These are phyloP conservation scores for Ammodytes dubius DNA, from an alignment of 2,113 vertebrate genomes.

Conservation along the genomic window DNA sequence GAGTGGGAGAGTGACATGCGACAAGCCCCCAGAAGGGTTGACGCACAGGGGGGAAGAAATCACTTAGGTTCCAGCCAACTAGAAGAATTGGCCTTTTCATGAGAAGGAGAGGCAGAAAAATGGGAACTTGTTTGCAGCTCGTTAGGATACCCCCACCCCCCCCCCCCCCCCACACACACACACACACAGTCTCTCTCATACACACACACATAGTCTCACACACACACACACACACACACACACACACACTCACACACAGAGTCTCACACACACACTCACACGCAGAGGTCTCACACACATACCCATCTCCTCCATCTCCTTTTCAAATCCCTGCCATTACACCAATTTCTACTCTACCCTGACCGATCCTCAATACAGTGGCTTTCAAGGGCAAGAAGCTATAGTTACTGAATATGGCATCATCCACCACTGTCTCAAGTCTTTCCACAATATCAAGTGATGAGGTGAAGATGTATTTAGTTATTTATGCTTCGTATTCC, in stretches of 20 bases:
- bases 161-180: neutral
- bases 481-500: too few relatives aligned
- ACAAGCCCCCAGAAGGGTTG: slow-evolving; percentile 42
- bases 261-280: too few relatives aligned
- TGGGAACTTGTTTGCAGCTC: slow-evolving; percentile 24
- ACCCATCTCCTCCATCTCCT: neutral
- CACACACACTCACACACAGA: too few relatives aligned
- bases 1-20: slow-evolving; percentile 54
- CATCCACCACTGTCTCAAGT: too few relatives aligned
- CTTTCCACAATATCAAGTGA: too few relatives aligned
- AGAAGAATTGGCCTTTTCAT: slow-evolving; percentile 70
- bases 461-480: too few relatives aligned
- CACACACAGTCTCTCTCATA: too few relatives aligned
- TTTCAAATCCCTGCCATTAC: slow-evolving; percentile 27
- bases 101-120: slow-evolving; percentile 17
- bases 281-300: too few relatives aligned
- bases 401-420: too few relatives aligned
- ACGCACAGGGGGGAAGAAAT: slow-evolving; percentile 37
- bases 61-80: slow-evolving; percentile 72
- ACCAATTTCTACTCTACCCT: slow-evolving; percentile 15
- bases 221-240: too few relatives aligned
- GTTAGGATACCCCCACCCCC: slow-evolving; percentile 8
- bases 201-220: too few relatives aligned
- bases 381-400: slow-evolving; percentile 21
- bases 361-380: neutral